A percentile compares a stretch with the other conserved stretches of the same genome.
These are phyloP conservation scores for Allygus modestus DNA, from an alignment of 2,888 invertebrate genomes.

Conservation along the genomic window DNA sequence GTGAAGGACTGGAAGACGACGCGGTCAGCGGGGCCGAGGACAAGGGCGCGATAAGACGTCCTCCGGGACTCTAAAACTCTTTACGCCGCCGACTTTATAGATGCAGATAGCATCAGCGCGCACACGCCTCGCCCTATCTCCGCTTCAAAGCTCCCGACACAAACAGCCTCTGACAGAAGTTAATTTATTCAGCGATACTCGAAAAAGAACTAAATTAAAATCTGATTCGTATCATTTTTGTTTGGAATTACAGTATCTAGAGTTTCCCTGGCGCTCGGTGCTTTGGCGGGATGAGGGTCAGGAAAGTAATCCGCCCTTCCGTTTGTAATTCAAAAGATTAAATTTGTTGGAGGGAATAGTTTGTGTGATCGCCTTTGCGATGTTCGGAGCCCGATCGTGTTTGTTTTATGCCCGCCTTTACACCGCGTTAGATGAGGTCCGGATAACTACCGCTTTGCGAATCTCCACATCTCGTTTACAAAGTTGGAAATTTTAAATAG, in stretches of 20 bases:
- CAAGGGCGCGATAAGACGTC: background rate
- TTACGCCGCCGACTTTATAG: conserved; percentile 8
- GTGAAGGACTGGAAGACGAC: background rate
- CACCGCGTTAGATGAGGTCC: background rate
- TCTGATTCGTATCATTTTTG: conserved; percentile 40
- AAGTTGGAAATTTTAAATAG: too few species aligned
- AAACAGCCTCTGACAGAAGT: conserved; percentile 51
- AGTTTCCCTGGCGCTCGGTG: conserved; percentile 30
- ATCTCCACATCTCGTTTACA: background rate
- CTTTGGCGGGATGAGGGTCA: conserved; percentile 9
- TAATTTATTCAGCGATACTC: conserved; percentile 48
- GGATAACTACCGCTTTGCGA: background rate
- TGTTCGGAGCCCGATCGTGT: background rate
- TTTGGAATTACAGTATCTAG: conserved; percentile 34
- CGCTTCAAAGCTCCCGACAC: conserved; percentile 18
- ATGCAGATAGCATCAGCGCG: background rate
- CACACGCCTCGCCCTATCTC: background rate
- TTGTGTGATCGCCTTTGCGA: conserved; percentile 31
- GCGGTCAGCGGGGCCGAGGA: background rate
- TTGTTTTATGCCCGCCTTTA: background rate
- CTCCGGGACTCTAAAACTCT: background rate
- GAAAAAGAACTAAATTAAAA: conserved; percentile 53
- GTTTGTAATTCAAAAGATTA: conserved; percentile 39
- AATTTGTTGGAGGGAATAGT: conserved; percentile 33
- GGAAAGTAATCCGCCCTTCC: conserved; percentile 25